Conservation (phyloP, 2,888 invertebrate species). For the Augochlorella aurata region DNA sequence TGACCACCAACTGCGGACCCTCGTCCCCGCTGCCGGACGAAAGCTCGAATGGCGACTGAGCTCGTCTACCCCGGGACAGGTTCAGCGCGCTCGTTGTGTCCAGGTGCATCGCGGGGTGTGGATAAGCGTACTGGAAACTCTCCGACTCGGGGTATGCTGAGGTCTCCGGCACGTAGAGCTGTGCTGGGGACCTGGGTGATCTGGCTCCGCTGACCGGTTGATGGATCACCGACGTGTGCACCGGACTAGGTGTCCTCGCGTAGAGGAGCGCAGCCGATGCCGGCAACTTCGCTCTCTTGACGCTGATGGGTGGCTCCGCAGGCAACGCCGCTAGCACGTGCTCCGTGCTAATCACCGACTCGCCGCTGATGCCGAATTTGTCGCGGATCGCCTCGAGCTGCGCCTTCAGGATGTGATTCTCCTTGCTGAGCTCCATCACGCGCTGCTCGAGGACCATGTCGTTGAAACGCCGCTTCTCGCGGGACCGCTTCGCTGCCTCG, state of each 20-base stretch:
- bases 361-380: constrained; percentile 95
- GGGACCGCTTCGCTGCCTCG: constrained; percentile 97
- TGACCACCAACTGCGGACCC: constrained; percentile 83
- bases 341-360: constrained; percentile 92
- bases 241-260: constrained; percentile 83
- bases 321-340: constrained; percentile 94
- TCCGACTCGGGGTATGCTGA: constrained; percentile 79
- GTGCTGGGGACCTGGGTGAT: constrained; percentile 79
- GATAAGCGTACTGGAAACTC: constrained; percentile 83
- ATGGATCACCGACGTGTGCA: constrained; percentile 86
- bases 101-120: constrained; percentile 84
- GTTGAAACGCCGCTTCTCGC: constrained; percentile 97
- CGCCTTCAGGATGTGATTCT: constrained; percentile 96
- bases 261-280: constrained; percentile 83
- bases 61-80: constrained; percentile 84
- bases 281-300: constrained; percentile 87
- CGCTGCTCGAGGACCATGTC: constrained; percentile 98
- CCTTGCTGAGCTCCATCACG: constrained; percentile 96
- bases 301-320: constrained; percentile 92
- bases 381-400: constrained; percentile 96
- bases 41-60: constrained; percentile 91
- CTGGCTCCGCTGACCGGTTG: constrained; percentile 83
- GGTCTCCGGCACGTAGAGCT: constrained; percentile 78
- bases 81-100: constrained; percentile 88
- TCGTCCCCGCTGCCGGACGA: constrained; percentile 89